Base-by-base conservation (phyloP, 2,888 invertebrate genomes). In the Beris chalybata region DNA sequence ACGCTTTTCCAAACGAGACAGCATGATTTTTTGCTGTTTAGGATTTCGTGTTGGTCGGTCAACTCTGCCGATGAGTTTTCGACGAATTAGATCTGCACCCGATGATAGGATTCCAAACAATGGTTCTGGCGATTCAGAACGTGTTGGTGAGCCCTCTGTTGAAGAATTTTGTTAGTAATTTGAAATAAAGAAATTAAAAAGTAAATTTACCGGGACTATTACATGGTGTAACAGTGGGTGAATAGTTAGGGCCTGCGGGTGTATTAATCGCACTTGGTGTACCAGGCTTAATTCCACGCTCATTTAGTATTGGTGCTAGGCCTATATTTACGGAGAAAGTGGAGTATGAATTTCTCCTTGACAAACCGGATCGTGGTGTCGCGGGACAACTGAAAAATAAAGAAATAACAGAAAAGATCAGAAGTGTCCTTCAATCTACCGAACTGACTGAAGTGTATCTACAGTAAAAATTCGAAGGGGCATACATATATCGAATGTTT, bases 201-300 rank as follows among this genome's bases (percentile, higher is more conserved):
- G 12, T 29, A 12, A 43, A 48, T 64, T 70, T 80, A 73, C 89
- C 87, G 1, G 93, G 93, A 76, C 92, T 92, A 79, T 94, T 94
- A 76, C 91, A 91, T 2, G 94, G 94, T 5, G 94, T 94, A 6
- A 92, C 92, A 0, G 93, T 93, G 4, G 93, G 91, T 6, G 91
- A 86, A 78, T 85, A 92, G 70, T 85, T 85, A 3, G 83, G 82
- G 32, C 86, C 87, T 52, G 84, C 85, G 6, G 90, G 89, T 4
- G 89, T 86, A 71, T 86, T 84, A 1, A 86, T 78, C 50, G 86
- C 85, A 53, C 88, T 87, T 5, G 89, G 87, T n/a, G 89, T 88
- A 1, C 85, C 87, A 12, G 89, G 89, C 78, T 87, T 87, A 67
- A 89, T 89, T 53, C 91, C 91, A 70, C 92, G 83, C 80, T 91